Conservation (phyloP, 2,113 vertebrate genomes). For the Galbula dea region DNA sequence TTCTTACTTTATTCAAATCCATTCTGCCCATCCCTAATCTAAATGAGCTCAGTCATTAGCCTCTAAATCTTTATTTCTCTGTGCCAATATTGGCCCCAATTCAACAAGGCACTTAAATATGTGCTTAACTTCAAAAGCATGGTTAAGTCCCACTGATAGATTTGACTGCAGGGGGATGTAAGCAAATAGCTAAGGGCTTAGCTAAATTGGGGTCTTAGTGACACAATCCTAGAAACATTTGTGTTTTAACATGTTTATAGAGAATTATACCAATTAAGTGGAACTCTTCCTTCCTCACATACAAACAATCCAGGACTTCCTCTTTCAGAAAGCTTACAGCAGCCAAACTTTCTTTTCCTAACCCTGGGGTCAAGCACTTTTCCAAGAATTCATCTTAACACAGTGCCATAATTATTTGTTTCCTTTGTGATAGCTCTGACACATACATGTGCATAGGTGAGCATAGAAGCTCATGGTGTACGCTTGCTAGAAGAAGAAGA, state of each 20-base stretch:
- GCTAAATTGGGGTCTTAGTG: slow-evolving; percentile 28
- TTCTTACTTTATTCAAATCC: slow-evolving; percentile 35
- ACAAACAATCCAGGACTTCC: slow-evolving; percentile 50
- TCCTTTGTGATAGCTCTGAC: not conserved
- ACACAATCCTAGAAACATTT: slow-evolving; percentile 60
- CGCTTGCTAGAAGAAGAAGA: not conserved
- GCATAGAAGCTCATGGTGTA: not conserved
- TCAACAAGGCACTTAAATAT: slow-evolving; percentile 57
- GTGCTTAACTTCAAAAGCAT: slow-evolving; percentile 58
- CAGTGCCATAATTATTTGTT: not conserved
- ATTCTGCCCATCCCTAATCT: slow-evolving; percentile 50
- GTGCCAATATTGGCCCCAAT: slow-evolving; percentile 37
- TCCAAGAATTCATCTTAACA: slow-evolving; percentile 35
- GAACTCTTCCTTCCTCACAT: slow-evolving; percentile 47
- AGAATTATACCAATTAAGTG: slow-evolving; percentile 57
- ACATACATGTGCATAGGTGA: not conserved
- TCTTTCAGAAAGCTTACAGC: not conserved
- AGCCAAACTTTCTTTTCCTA: slow-evolving; percentile 51
- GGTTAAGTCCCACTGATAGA: slow-evolving; percentile 50
- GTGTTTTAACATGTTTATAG: slow-evolving; percentile 60
- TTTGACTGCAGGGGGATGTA: slow-evolving; percentile 51
- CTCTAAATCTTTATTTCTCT: slow-evolving; percentile 41
- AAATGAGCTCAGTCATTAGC: slow-evolving; percentile 54
- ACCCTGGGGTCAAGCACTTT: slow-evolving; percentile 16
- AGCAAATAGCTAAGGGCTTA: slow-evolving; percentile 51